Conservation (phyloP, 2,888 invertebrate species). For the Dynastes tityus region DNA sequence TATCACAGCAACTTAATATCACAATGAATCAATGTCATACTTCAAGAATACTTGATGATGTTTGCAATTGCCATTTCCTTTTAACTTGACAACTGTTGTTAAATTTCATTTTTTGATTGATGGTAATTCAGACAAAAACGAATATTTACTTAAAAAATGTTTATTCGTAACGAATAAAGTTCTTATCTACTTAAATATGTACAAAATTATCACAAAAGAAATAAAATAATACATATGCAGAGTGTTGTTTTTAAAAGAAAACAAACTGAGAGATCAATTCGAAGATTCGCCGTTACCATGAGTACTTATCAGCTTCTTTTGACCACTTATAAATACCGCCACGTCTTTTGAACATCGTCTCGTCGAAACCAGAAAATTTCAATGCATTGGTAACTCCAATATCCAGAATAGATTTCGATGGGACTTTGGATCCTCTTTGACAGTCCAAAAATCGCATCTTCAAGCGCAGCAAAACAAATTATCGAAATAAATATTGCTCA, state of each 20-base stretch:
- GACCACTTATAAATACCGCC: conserved; percentile 73
- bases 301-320: conserved; percentile 64
- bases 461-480: conserved; percentile 49
- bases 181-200: background rate
- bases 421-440: conserved; percentile 68
- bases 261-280: no score
- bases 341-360: conserved; percentile 71
- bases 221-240: no score
- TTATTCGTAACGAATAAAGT: background rate
- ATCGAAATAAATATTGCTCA: background rate
- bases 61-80: no score
- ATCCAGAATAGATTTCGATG: conserved; percentile 71
- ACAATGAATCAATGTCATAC: no score
- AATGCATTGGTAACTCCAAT: conserved; percentile 70
- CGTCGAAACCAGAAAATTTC: conserved; percentile 71
- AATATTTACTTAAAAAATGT: background rate
- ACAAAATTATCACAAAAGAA: background rate
- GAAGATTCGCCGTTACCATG: conserved; percentile 59
- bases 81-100: no score
- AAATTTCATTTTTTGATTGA: no score
- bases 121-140: no score
- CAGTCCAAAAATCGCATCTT: conserved; percentile 73
- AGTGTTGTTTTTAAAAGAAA: no score
- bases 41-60: no score
- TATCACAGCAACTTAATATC: no score